These are phyloP conservation scores for Drosophila conformis DNA, from an alignment of 2,888 invertebrate species.

Conservation along the genomic window DNA sequence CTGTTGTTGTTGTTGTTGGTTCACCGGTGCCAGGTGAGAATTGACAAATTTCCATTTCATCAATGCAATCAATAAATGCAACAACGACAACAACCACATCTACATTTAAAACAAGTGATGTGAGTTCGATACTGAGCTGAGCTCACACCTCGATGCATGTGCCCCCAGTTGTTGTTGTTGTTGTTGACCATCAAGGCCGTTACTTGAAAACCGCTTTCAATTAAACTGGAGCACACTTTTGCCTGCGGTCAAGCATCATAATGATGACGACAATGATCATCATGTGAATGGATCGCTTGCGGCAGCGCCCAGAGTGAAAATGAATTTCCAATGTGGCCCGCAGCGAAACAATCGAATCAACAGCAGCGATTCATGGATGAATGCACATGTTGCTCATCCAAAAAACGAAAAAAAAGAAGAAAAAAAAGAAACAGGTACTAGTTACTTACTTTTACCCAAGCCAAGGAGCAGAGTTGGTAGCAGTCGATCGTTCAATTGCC, in stretches of 20 bases:
- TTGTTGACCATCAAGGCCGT: conserved; percentile 63
- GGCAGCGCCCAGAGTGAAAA: conserved; percentile 78
- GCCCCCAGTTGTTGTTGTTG: conserved; percentile 35
- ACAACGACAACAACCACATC: conserved; percentile 23
- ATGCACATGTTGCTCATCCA: conserved; percentile 49
- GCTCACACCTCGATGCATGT: conserved; percentile 54
- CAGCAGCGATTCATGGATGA: conserved; percentile 13
- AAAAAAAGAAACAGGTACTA: conserved; percentile 50
- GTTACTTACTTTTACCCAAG: conserved; percentile 60
- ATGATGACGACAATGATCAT: conserved; percentile 40
- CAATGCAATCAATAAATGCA: conserved; percentile 73
- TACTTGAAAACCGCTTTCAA: conserved; percentile 80
- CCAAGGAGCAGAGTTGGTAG: conserved; percentile 6
- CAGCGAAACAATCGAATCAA: conserved; percentile 38
- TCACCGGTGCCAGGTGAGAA: conserved; percentile 72
- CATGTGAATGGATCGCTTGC: conserved; percentile 43
- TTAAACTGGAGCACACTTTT: conserved; percentile 83
- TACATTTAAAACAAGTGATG: conserved; percentile 37
- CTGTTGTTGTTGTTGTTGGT: conserved; percentile 10
- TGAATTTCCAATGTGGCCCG: conserved; percentile 68
- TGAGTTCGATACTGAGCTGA: conserved; percentile 22
- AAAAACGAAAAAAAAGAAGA: not conserved
- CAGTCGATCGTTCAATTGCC: conserved; percentile 43
- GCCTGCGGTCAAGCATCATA: conserved; percentile 71
- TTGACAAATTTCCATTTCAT: conserved; percentile 80